phyloP scores from a whole-genome alignment of 2,888 invertebrate species.

The Aleiodes alternator region DNA sequence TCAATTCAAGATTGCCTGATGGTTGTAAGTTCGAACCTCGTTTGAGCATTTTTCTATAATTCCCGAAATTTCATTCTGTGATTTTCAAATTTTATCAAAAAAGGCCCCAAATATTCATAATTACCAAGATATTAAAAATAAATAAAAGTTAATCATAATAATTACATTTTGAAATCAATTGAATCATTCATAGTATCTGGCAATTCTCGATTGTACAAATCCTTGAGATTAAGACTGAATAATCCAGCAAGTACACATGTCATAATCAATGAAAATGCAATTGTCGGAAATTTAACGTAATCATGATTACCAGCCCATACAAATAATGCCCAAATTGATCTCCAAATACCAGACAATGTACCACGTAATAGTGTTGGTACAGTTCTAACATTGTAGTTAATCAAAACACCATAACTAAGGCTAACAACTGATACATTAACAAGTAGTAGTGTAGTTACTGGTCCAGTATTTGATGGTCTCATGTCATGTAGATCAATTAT shows the following conservation, averaged over 20 bases:
- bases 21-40: no score
- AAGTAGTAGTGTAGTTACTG: conserved; percentile 52
- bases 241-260: conserved; percentile 53
- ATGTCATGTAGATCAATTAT: conserved; percentile 51
- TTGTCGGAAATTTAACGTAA: conserved; percentile 51
- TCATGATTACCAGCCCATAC: conserved; percentile 56
- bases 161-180: conserved; percentile 52
- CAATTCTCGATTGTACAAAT: conserved; percentile 54
- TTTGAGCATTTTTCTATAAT: no score
- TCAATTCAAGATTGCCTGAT: no score
- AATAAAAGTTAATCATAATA: conserved; percentile 15
- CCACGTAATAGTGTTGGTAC: conserved; percentile 57
- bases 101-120: no score
- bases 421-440: conserved; percentile 54
- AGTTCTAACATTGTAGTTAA: conserved; percentile 56
- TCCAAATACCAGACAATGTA: conserved; percentile 54
- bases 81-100: no score
- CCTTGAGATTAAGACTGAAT: conserved; percentile 54
- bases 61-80: no score
- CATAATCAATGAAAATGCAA: conserved; percentile 49
- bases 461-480: conserved; percentile 52
- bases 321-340: conserved; percentile 52
- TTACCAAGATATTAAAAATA: no score
- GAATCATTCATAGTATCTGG: conserved; percentile 57
- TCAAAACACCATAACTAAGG: conserved; percentile 54